Conservation (phyloP, 2,888 invertebrate genomes). For the Deroplatys truncata region DNA sequence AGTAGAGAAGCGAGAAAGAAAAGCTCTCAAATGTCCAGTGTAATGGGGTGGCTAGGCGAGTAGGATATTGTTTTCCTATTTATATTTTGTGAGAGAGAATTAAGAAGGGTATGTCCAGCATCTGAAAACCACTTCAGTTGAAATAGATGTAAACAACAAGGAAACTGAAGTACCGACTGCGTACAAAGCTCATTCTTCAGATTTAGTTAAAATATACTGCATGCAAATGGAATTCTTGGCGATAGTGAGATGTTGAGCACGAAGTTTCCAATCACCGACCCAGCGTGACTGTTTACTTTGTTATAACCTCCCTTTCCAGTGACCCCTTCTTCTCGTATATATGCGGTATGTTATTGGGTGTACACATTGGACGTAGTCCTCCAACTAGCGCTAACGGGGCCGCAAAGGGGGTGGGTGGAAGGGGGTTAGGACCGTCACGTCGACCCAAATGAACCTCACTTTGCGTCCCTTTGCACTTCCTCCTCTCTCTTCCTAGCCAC, state of each 20-base stretch:
- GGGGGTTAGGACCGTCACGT: neutral
- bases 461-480: constrained; percentile 11
- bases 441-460: constrained; percentile 11
- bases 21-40: too few relatives aligned
- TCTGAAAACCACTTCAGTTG: too few relatives aligned
- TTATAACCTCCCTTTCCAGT: constrained; percentile 3
- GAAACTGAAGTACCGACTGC: too few relatives aligned
- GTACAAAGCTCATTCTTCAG: too few relatives aligned
- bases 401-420: neutral
- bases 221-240: neutral
- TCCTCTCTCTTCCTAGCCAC: neutral
- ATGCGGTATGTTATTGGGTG: constrained; percentile 6
- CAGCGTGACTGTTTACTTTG: constrained; percentile 4
- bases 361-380: neutral
- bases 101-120: too few relatives aligned
- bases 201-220: too few relatives aligned
- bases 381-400: constrained; percentile 2
- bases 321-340: neutral
- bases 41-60: too few relatives aligned
- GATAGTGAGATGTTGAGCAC: neutral
- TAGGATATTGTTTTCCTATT: too few relatives aligned
- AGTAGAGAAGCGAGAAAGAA: too few relatives aligned
- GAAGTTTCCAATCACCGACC: neutral
- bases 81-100: too few relatives aligned
- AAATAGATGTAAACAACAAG: too few relatives aligned